phyloP scores from a whole-genome alignment of 2,797 vertebrate species.

The Cossypha caffra region DNA sequence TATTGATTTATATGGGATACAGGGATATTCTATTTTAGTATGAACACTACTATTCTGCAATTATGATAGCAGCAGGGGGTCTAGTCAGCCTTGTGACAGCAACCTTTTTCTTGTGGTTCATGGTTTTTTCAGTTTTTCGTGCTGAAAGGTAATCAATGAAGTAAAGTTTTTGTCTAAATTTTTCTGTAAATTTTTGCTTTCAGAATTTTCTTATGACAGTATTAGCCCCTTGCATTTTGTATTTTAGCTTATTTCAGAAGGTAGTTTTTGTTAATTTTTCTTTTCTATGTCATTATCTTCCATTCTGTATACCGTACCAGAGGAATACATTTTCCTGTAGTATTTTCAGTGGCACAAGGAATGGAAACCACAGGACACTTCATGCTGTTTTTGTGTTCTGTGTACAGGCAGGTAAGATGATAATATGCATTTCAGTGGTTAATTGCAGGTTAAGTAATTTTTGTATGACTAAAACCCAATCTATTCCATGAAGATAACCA shows the following conservation, averaged over 20 bases:
- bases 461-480: neutral
- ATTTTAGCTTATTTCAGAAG: neutral
- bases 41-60: neutral
- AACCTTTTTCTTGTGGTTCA: neutral
- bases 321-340: neutral
- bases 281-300: neutral
- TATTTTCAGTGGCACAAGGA: neutral
- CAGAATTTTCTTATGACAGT: neutral
- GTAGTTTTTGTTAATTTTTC: neutral
- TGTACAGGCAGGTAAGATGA: neutral
- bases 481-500: neutral
- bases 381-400: neutral
- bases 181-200: neutral
- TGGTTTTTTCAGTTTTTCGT: neutral
- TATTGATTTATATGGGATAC: neutral
- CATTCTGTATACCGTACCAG: neutral
- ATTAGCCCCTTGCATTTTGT: neutral
- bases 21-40: constrained; percentile 23
- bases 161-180: neutral
- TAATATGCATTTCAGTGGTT: neutral
- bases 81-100: neutral
- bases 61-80: neutral
- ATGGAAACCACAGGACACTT: neutral
- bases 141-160: neutral
- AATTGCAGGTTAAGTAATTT: neutral